phyloP scores from a whole-genome alignment of 30 jellyfish, hydroid and myxozoan genomes.

The Hydractinia echinata region DNA sequence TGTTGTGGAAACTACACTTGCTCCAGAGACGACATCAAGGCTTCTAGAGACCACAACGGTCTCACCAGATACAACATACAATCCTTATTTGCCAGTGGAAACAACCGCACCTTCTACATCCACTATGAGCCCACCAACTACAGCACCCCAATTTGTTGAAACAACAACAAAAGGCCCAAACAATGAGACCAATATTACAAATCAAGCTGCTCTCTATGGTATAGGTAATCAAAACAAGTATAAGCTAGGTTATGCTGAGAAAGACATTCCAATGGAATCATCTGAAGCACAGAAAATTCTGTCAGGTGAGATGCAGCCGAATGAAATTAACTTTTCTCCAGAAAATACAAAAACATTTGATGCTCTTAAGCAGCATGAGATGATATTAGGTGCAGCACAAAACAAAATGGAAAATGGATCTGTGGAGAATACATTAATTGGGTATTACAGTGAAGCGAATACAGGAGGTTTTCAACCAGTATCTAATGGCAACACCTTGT shows the following conservation, averaged over 20 bases:
- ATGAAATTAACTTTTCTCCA: constrained; percentile 18
- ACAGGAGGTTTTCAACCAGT: constrained; percentile 5
- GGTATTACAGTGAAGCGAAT: constrained; percentile 4
- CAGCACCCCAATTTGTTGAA: constrained; percentile 3
- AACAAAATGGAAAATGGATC: constrained; percentile 10
- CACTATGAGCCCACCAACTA: neutral
- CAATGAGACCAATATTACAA: neutral
- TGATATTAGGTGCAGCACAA: constrained; percentile 5
- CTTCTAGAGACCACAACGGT: neutral
- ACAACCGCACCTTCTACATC: constrained; percentile 1
- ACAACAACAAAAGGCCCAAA: neutral
- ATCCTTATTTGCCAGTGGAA: constrained; percentile 6
- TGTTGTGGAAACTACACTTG: constrained; percentile 8
- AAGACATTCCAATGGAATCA: constrained; percentile 27
- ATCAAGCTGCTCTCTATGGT: constrained; percentile 23
- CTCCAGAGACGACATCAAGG: constrained; percentile 1
- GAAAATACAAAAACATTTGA: constrained; percentile 1
- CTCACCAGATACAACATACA: constrained; percentile 9
- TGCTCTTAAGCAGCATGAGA: constrained; percentile 22
- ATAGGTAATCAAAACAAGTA: neutral
- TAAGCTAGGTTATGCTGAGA: neutral
- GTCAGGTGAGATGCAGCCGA: constrained; percentile 15
- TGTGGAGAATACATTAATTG: constrained; percentile 15
- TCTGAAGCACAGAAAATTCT: constrained; percentile 13
- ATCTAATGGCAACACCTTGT: neutral